These are phyloP conservation scores for Apotomis capreana DNA, from an alignment of 2,888 invertebrate species.

Conservation along the genomic window DNA sequence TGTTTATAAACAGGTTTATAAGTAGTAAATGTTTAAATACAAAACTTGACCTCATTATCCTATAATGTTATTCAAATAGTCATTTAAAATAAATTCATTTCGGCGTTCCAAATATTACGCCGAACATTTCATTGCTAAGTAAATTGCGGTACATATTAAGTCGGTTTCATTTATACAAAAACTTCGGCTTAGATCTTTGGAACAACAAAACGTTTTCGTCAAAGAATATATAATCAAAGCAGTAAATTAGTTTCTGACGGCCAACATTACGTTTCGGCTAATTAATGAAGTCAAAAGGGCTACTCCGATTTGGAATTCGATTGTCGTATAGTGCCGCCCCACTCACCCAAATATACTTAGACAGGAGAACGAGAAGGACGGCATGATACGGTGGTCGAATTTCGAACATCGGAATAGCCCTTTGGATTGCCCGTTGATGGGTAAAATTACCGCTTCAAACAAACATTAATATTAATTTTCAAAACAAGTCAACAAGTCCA, in stretches of 20 bases:
- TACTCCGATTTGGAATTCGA: too few species aligned
- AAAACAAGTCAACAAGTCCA: conserved; percentile 1
- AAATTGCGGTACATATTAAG: neutral
- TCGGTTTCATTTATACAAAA: neutral
- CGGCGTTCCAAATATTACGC: neutral
- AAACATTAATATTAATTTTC: conserved; percentile 33
- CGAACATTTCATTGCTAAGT: neutral
- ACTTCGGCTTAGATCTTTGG: neutral
- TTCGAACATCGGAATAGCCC: too few species aligned
- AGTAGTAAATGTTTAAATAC: neutral
- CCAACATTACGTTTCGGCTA: neutral
- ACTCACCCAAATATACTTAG: too few species aligned
- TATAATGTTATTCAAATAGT: neutral
- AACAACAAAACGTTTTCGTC: neutral
- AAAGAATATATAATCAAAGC: neutral
- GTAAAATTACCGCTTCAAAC: conserved; percentile 17
- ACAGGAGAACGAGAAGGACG: too few species aligned
- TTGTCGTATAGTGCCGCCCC: too few species aligned
- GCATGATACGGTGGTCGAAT: too few species aligned
- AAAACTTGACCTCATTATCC: neutral
- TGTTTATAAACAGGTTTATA: too few species aligned
- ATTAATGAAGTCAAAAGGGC: conserved; percentile 24
- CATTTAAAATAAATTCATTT: neutral
- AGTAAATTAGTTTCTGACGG: neutral
- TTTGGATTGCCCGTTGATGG: conserved; percentile 14